Evolutionary conservation across 2,113 vertebrate genomes (phyloP), one percentile per base, ranked within the genome.

Genomic region (Amblyopsis rosae): DNA sequence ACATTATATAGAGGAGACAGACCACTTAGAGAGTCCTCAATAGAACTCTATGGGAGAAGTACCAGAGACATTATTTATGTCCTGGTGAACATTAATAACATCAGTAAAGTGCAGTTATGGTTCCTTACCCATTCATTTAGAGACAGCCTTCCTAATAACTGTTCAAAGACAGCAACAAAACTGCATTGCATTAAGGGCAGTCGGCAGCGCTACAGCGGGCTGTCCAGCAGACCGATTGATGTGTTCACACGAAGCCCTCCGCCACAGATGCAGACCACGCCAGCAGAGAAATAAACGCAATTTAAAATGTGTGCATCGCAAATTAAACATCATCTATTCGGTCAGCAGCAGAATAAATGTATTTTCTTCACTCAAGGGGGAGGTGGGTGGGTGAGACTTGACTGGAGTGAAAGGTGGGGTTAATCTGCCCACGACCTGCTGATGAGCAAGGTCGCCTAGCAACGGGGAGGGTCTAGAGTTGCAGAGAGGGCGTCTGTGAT

Each of bases 331-430:
- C 12, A 63, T 7, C 41, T 67, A 62, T 48, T 13, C 48, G 73
- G 49, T 41, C 69, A 59, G 35, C 35, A 41, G 7, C 35, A 41
- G 65, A 55, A 70, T 45, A n/a, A 6, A 60, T 62, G 76, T 76
- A 56, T 60, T 76, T 76, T 75, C 77, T 82, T 62, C 49, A 69
- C 67, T 81, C 54, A 35, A 54, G 4, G 35, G 35, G 35, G 35
- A 7, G 35, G 19, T 19, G 72, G 84, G 74, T 66, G 72, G 66
- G 69, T 59, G 58, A 73, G 75, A 19, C 19, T 74, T 84, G 83
- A 87, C 85, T 58, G 66, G 47, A 26, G 75, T 72, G 77, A 79
- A 76, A 47, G 65, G 82, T 54, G 67, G 81, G 68, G 84, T 88
- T 81, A 86, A 85, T 70, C 81, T 81, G 26, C 70, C 49, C 19